Conservation (phyloP, 2,113 vertebrate genomes). For the Ondatra zibethicus region DNA sequence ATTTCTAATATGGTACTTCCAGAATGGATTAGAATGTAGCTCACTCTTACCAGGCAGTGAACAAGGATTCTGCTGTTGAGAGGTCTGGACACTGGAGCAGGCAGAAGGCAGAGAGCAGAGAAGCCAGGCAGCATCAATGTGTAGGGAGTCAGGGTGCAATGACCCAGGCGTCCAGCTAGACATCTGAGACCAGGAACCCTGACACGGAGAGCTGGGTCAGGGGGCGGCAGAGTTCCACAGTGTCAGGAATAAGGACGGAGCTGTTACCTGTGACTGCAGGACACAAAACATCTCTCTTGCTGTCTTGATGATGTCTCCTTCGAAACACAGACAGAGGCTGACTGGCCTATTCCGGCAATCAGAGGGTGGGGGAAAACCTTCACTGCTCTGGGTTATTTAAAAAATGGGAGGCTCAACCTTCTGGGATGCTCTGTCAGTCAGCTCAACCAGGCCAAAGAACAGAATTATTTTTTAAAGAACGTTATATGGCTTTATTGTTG, state of each 20-base stretch:
- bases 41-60: not conserved
- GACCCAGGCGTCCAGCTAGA: not conserved
- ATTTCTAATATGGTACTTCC: not conserved
- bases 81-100: not conserved
- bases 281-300: not conserved
- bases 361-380: not conserved
- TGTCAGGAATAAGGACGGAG: constrained; percentile 28
- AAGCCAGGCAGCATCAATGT: not conserved
- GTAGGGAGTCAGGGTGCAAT: not conserved
- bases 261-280: not conserved
- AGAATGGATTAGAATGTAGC: not conserved
- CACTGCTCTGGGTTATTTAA: constrained; percentile 40
- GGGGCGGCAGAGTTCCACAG: not conserved
- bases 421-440: not conserved
- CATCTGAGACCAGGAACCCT: not conserved
- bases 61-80: not conserved
- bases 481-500: constrained; percentile 46
- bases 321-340: not conserved
- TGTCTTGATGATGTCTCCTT: not conserved
- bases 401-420: constrained; percentile 33
- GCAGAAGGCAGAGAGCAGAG: not conserved
- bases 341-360: not conserved
- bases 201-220: accelerated
- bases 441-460: not conserved
- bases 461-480: not conserved